Conservation (phyloP, 2,113 vertebrate species). For the Scomber japonicus region DNA sequence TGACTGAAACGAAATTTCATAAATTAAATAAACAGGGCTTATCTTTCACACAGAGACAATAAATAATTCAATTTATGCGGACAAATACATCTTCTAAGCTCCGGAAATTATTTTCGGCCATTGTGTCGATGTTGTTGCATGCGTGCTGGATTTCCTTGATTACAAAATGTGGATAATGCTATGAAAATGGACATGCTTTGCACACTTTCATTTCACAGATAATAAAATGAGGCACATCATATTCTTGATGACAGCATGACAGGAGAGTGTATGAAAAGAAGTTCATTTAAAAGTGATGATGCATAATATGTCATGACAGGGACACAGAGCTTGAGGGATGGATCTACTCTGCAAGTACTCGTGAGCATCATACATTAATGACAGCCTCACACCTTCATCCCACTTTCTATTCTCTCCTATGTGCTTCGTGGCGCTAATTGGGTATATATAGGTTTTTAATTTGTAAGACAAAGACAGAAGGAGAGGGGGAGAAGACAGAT, state of each 20-base stretch:
- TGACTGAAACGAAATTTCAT: not conserved
- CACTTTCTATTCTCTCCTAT: not conserved
- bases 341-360: slow-evolving; percentile 9
- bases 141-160: slow-evolving; percentile 6
- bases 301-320: slow-evolving; percentile 45
- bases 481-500: not conserved
- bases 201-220: slow-evolving; percentile 15
- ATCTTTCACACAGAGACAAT: slow-evolving; percentile 9
- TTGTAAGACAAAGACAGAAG: slow-evolving; percentile 17
- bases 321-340: slow-evolving; percentile 15
- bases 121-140: not conserved
- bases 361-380: slow-evolving; percentile 5
- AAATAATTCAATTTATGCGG: slow-evolving; percentile 9
- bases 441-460: slow-evolving; percentile 21
- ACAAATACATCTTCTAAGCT: not conserved
- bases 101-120: not conserved
- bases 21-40: not conserved
- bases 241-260: not conserved
- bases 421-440: slow-evolving; percentile 45
- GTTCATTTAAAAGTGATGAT: slow-evolving; percentile 50
- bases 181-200: not conserved
- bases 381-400: slow-evolving; percentile 10
- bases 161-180: not conserved
- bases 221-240: not conserved
- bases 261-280: not conserved